Base-by-base conservation (phyloP, 2,113 vertebrate species). In the Microtus montanus region DNA sequence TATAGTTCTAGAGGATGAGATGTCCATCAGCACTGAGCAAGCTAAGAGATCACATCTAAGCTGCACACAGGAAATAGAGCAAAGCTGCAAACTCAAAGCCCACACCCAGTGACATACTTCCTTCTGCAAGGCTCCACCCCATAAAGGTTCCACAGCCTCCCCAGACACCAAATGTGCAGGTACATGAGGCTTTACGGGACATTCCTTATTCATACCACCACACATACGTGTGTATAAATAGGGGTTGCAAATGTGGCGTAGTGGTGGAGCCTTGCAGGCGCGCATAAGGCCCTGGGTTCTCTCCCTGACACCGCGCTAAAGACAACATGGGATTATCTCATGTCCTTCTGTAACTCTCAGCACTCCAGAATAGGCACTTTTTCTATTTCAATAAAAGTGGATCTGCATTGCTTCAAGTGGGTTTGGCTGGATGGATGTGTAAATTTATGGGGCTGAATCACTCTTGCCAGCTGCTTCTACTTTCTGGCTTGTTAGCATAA, bases 311-410 rank as follows among this genome's bases (percentile, higher is more conserved):
- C 68, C 20, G 35, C 77, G 66, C 28, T 28, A 64, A 78, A 71
- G n/a, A 84, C 7, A 77, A 83, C 73, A 20, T 89, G 75, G 22
- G 41, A 71, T 92, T 44, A 49, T n/a, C 5, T 30, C 70, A 28
- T 12, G 30, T 73, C 70, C 33, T 92, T 78, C 73, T 66, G 15
- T 75, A 47, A 64, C 9, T n/a, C 75, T 61, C 33, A 95, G 82
- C 84, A 68, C 63, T 74, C 20, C n/a, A 68, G 63, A 61, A 63
- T 70, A 49, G 41, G 85, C 38, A 63, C 9, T 70, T 91, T 94
- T 96, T 70, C 87, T 79, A 38, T 66, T 91, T 96, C 49, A 83
- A 66, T 96, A 77, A 75, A 95, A 96, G 33, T 35, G 84, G 70
- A 82, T 82, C 13, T 87, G 75, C n/a, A 5, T 89, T 61, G 83